phyloP scores from a whole-genome alignment of 2,888 invertebrate genomes.

The Leucophenga maculata region DNA sequence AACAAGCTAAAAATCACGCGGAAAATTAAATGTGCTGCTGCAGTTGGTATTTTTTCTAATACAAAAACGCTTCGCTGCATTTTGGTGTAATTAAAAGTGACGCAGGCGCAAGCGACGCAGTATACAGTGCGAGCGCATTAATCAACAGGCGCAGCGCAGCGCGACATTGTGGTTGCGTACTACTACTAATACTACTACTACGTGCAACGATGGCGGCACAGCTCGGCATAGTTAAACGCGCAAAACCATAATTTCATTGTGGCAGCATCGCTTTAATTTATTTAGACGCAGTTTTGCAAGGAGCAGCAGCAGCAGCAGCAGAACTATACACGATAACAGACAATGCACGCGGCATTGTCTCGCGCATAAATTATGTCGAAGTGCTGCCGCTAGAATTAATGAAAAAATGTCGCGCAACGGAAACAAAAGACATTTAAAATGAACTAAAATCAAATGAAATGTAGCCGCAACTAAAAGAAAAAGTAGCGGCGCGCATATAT shows the following conservation, averaged over 20 bases:
- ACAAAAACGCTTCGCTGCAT: slow-evolving; percentile 35
- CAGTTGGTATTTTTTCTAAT: slow-evolving; percentile 7
- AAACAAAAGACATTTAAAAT: slow-evolving; percentile 62
- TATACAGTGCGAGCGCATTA: slow-evolving; percentile 43
- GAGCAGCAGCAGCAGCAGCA: slow-evolving; percentile 58
- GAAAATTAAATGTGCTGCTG: neutral
- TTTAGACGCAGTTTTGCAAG: slow-evolving; percentile 58
- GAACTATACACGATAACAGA: slow-evolving; percentile 42
- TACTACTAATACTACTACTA: neutral
- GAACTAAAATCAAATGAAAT: slow-evolving; percentile 65
- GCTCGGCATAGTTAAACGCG: neutral
- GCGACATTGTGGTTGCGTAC: neutral
- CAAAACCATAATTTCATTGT: slow-evolving; percentile 15
- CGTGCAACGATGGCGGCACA: neutral
- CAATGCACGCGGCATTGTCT: slow-evolving; percentile 33
- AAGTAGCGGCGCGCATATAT: neutral
- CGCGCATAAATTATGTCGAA: slow-evolving; percentile 62
- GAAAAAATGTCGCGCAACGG: slow-evolving; percentile 43
- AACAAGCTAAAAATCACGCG: no score
- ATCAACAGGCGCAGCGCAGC: slow-evolving; percentile 51
- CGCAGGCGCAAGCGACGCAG: neutral
- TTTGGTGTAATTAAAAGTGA: slow-evolving; percentile 52
- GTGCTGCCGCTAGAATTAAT: slow-evolving; percentile 51
- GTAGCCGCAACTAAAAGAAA: slow-evolving; percentile 25
- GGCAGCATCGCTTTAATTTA: slow-evolving; percentile 54